Evolutionary conservation across 2,113 vertebrate species (phyloP).

Genomic region (Mystacornis crossleyi): DNA sequence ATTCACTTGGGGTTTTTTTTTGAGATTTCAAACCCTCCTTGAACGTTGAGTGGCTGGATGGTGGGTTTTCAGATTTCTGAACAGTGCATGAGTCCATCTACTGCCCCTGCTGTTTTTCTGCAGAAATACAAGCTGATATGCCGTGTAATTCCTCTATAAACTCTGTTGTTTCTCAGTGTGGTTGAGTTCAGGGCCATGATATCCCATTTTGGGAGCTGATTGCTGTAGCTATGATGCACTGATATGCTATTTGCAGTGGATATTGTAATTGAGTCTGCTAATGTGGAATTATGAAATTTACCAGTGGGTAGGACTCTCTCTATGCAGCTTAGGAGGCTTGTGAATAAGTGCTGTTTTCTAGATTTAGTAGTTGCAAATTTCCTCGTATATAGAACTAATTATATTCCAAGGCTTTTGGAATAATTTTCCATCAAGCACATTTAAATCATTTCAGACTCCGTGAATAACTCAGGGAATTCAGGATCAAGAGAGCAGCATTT

Average conservation of each 20-base stretch:
- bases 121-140: fast-evolving
- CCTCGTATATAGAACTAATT: background rate
- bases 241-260: background rate
- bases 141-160: background rate
- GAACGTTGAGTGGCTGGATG: fast-evolving
- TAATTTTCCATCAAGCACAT: background rate
- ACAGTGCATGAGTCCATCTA: background rate
- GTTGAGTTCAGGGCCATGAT: background rate
- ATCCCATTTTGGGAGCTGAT: background rate
- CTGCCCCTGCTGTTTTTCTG: background rate
- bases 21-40: background rate
- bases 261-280: constrained; percentile 32
- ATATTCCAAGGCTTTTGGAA: background rate
- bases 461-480: background rate
- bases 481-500: background rate
- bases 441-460: background rate
- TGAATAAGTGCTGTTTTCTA: background rate
- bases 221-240: background rate
- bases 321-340: background rate
- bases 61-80: background rate
- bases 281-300: constrained; percentile 43
- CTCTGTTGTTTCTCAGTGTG: background rate
- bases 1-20: background rate
- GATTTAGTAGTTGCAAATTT: background rate
- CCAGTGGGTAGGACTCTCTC: background rate